Base-by-base conservation (phyloP, 2,888 invertebrate genomes). In the Amphimallon solstitiale region DNA sequence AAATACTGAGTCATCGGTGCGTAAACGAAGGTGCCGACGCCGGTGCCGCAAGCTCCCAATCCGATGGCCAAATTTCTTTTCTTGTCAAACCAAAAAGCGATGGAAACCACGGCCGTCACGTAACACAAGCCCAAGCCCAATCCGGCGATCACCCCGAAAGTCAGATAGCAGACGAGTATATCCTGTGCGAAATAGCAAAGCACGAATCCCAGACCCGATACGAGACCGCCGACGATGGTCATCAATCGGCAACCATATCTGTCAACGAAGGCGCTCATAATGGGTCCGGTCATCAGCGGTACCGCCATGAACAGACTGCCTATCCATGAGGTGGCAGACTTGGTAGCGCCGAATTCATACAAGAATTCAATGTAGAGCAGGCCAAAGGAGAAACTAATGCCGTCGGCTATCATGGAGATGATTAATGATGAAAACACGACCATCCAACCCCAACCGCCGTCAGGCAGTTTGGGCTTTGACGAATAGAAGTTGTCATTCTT, bases 21-120 rank as follows among this genome's bases (percentile, higher is more conserved):
- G 78, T 94, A 94, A 0, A 95, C 83, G 76, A 95, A 93, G 0
- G 95, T 96, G 9, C 95, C 95, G 51, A 94, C 90, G 0, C 95
- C 95, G 0, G 94, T 94, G 4, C 95, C 95, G 74, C 94, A 93
- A 0, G 94, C 94, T 1, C 94, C 93, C 63, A 95, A 84, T 1
- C 95, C 93, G 2, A 94, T 93, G 2, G 95, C 95, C 70, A 95
- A 86, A 48, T 92, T 92, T 37, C 95, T 86, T 77, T 91, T 92
- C 80, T 92, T 92, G 75, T 95, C 94, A 81, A 96, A 96, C 91
- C 95, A 96, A 79, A 93, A 95, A 5, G 95, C 95, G 66, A 96
- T 93, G 62, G 93, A 92, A 3, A 95, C 95, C 3, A 95, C 95
- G 4, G 95, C 94, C 1, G 95, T 93, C 9, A 95, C 94, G 78